These are phyloP conservation scores for Pteropus alecto DNA, from an alignment of 2,113 vertebrate species.

Conservation along the genomic window DNA sequence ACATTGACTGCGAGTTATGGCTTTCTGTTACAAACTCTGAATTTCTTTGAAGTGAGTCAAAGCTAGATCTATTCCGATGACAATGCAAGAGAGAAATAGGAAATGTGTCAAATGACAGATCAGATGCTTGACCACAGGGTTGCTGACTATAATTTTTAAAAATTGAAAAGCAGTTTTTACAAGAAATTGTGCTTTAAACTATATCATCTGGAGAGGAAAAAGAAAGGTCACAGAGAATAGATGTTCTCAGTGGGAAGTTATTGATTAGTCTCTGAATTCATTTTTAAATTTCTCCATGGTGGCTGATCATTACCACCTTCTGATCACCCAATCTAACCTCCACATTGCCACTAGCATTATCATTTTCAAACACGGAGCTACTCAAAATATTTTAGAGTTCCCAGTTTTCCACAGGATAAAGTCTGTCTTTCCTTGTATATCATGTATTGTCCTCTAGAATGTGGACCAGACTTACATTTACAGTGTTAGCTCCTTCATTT, in stretches of 20 bases:
- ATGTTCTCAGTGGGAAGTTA: not conserved
- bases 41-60: slow-evolving; percentile 61
- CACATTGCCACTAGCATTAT: not conserved
- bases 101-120: slow-evolving; percentile 63
- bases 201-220: not conserved
- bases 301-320: not conserved
- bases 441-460: not conserved
- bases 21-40: slow-evolving; percentile 49
- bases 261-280: slow-evolving; percentile 26
- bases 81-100: slow-evolving; percentile 28
- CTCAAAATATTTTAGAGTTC: not conserved
- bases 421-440: not conserved
- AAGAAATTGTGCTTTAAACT: slow-evolving; percentile 52
- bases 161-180: slow-evolving; percentile 59
- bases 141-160: slow-evolving; percentile 62
- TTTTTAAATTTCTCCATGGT: slow-evolving; percentile 41
- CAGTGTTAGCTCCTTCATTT: not conserved
- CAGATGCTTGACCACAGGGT: slow-evolving; percentile 55
- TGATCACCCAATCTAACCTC: not conserved
- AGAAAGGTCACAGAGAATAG: slow-evolving; percentile 41
- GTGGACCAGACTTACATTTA: not conserved
- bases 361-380: slow-evolving; percentile 24
- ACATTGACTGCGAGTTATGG: slow-evolving; percentile 46
- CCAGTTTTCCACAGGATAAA: not conserved
- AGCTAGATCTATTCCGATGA: slow-evolving; percentile 50